phyloP scores from a whole-genome alignment of 2,797 vertebrate genomes.

The Salmo trutta region DNA sequence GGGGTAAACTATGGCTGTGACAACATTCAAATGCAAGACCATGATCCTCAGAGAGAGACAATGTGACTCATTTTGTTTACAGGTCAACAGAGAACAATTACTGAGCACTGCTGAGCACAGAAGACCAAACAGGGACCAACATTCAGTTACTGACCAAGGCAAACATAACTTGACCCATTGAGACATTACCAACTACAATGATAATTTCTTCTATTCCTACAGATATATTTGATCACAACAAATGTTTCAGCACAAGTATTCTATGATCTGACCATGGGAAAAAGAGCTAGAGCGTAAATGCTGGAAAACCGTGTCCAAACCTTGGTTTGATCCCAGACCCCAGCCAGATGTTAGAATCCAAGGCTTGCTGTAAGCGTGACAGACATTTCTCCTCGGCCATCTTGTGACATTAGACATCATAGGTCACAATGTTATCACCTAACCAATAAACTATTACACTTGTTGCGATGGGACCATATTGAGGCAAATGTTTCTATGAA shows the following conservation, averaged over 20 bases:
- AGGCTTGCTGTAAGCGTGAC: no score
- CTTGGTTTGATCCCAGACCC: no score
- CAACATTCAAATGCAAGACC: neutral
- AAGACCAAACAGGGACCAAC: neutral
- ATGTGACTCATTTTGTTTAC: neutral
- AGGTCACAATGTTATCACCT: neutral
- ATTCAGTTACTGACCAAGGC: neutral
- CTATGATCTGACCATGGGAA: no score
- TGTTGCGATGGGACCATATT: neutral
- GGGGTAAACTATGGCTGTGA: neutral
- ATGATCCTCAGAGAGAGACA: neutral
- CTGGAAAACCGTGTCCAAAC: no score
- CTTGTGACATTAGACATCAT: neutral
- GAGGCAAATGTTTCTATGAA: conserved; percentile 2
- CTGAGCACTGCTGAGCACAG: no score
- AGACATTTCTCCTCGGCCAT: neutral
- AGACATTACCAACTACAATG: no score
- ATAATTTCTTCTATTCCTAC: no score
- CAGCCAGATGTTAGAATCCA: no score
- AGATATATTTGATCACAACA: no score
- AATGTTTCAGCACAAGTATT: no score
- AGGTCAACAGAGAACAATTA: neutral
- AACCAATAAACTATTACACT: neutral
- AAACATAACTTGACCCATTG: no score
- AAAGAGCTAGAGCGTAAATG: no score